These are phyloP conservation scores for Allobates femoralis DNA, from an alignment of 2,797 vertebrate species.

Conservation along the genomic window DNA sequence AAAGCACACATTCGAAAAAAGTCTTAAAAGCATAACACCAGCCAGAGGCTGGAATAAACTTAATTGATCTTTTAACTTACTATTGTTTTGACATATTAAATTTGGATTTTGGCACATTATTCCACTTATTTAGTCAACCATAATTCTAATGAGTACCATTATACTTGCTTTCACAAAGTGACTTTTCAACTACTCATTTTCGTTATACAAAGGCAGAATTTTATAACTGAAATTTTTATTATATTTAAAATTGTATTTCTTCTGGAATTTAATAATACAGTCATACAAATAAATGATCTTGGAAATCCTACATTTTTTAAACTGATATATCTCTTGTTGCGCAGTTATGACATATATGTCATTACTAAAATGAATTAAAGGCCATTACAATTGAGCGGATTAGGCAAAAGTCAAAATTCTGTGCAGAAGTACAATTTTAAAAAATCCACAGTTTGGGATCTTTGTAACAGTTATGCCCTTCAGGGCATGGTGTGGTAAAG, in stretches of 20 bases:
- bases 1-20: background rate
- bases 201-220: background rate
- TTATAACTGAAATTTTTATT: background rate
- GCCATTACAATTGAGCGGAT: too few species aligned
- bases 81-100: slow-evolving; percentile 44
- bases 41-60: slow-evolving; percentile 22
- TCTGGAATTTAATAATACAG: background rate
- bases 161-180: background rate
- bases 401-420: too few species aligned
- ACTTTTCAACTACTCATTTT: background rate
- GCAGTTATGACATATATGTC: background rate
- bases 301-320: too few species aligned
- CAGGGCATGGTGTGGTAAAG: too few species aligned
- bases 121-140: slow-evolving; percentile 17
- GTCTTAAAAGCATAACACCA: slow-evolving; percentile 30
- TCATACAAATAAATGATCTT: background rate
- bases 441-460: too few species aligned
- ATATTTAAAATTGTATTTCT: background rate
- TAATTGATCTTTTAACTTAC: slow-evolving; percentile 37
- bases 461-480: too few species aligned
- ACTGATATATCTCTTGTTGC: background rate
- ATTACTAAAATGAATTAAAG: background rate
- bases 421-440: too few species aligned
- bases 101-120: slow-evolving; percentile 20
- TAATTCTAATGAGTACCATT: slow-evolving; percentile 4